phyloP scores from a whole-genome alignment of 2,797 vertebrate species.

The Threskiornis aethiopicus region DNA sequence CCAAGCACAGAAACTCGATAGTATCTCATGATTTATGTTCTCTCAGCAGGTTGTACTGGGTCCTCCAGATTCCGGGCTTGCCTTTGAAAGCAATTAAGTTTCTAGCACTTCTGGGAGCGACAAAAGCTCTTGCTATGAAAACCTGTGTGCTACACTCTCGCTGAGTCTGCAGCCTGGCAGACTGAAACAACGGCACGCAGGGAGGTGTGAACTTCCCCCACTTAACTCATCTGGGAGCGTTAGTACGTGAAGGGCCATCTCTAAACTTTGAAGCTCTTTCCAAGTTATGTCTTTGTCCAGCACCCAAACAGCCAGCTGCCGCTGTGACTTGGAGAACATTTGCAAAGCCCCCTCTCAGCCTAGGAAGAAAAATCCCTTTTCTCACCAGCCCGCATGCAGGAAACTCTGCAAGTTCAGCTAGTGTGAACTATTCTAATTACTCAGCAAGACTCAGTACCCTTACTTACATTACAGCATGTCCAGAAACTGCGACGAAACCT shows the following conservation, averaged over 20 bases:
- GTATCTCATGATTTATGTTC: conserved; percentile 50
- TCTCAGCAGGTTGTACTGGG: conserved; percentile 60
- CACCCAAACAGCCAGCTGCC: background rate
- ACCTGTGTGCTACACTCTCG: background rate
- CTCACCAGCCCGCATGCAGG: background rate
- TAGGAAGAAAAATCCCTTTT: background rate
- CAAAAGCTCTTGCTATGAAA: conserved; percentile 22
- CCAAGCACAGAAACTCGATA: conserved; percentile 48
- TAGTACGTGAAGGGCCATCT: background rate
- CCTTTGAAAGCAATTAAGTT: conserved; percentile 62
- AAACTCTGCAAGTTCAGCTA: background rate
- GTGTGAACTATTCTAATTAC: background rate
- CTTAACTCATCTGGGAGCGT: background rate
- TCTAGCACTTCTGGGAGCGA: conserved; percentile 24
- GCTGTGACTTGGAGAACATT: background rate
- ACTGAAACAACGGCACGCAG: background rate
- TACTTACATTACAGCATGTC: background rate
- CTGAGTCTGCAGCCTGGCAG: conserved; percentile 6
- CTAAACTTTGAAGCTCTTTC: background rate
- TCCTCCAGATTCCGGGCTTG: conserved; percentile 63
- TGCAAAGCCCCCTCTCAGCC: background rate
- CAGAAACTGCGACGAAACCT: background rate
- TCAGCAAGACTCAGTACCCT: background rate
- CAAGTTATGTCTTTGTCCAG: background rate
- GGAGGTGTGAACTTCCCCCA: conserved; percentile 16